These are phyloP conservation scores for Antidorcas marsupialis DNA, from an alignment of 2,113 vertebrate genomes.

Conservation along the genomic window DNA sequence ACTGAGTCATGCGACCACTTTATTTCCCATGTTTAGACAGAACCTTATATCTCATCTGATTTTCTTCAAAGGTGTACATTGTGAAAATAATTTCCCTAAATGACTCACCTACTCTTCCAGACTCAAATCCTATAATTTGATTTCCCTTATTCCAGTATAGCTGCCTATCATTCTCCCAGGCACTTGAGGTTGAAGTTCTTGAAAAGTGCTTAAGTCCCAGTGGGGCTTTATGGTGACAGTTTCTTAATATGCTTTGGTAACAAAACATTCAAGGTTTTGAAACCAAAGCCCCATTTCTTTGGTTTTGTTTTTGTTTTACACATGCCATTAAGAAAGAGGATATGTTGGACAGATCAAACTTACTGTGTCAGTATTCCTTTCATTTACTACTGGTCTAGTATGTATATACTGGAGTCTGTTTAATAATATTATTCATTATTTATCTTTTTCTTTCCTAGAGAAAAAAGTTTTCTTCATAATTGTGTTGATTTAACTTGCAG, in stretches of 20 bases:
- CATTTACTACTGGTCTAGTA: neutral
- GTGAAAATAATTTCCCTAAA: constrained; percentile 22
- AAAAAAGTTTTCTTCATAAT: neutral
- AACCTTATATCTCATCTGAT: neutral
- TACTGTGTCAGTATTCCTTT: neutral
- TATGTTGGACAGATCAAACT: neutral
- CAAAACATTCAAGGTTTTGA: constrained; percentile 20
- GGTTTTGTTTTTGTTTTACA: constrained; percentile 28
- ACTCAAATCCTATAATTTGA: constrained; percentile 30
- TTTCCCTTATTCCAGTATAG: neutral
- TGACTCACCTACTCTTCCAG: neutral
- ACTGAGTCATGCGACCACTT: neutral
- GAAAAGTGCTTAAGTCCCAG: constrained; percentile 20
- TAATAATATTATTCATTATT: constrained; percentile 19
- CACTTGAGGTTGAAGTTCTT: neutral
- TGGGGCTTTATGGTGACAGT: neutral
- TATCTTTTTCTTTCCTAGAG: neutral
- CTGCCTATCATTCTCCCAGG: neutral
- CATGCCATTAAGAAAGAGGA: neutral
- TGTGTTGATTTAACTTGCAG: neutral
- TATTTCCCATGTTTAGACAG: constrained; percentile 20
- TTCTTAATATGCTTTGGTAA: constrained; percentile 17
- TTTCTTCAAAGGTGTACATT: neutral
- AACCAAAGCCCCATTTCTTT: neutral
- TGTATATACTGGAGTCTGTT: neutral